Base-by-base conservation (phyloP, 2,888 invertebrate genomes). In the Platycnemis pennipes region DNA sequence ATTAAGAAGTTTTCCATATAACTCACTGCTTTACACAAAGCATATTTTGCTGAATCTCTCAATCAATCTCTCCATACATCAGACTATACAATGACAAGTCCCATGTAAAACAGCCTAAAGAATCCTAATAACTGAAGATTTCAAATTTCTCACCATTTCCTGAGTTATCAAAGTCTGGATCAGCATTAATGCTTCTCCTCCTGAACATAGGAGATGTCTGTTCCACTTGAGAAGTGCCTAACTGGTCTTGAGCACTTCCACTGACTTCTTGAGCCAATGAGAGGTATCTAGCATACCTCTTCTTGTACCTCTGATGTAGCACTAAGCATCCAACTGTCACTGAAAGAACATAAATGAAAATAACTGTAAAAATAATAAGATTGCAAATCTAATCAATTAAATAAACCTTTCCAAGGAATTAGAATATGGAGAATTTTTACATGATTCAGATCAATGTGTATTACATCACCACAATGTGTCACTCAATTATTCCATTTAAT, bases 301-400 rank as follows among this genome's bases (percentile, higher is more conserved):
- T 97, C 91, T 98, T 97, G 96, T 98, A 98, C 63, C 99, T 97
- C 96, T 99, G 98, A 96, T 99, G 98, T 94, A 99, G 96, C 53
- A 99, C 98, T 94, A 99, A 97, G 95, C 98, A 98, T 1, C 98
- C 98, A 5, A 98, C 97, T 0, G 98, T 98, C 91, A 99, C 98
- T 98, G 96, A 8, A 96, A 97, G 95, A 94, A n/a, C n/a, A n/a
- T 49, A 49, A 49, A 49, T 49, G 53, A 22, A 86, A 94, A 94
- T 94, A 94, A 42, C 19, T n/a, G 19, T 46, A 37, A 87, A 46
- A 94, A 26, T 69, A 94, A n/a, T 94, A 91, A 46, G 49, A 26
- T 94, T 42, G 94, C 77, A 94, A 94, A 53, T 69, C 69, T 53
- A 56, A 94, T 94, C 31, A 94, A 77, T 49, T 37, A 94, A 94